Conservation (phyloP, 53 echinoderm and acorn worm species). For the Antedon mediterranea region DNA sequence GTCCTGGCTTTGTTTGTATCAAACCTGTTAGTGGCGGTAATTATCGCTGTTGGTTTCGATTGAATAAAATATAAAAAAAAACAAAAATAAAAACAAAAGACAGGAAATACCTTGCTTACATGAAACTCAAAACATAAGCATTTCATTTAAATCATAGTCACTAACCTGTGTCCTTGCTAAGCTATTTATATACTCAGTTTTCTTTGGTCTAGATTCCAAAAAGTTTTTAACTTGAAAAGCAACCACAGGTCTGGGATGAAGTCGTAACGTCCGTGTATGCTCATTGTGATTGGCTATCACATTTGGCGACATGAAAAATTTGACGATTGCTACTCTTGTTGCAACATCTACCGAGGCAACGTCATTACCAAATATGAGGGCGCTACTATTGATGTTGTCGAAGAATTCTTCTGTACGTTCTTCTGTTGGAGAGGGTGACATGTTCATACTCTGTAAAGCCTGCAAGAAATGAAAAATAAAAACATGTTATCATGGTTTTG, state of each 20-base stretch:
- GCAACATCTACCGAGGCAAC: conserved; percentile 95
- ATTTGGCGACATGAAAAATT: conserved; percentile 76
- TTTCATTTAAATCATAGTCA: too few species aligned
- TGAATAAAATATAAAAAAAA: too few species aligned
- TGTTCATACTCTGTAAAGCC: conserved; percentile 84
- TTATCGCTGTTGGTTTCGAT: too few species aligned
- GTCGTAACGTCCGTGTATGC: conserved; percentile 72
- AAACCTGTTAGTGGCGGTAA: too few species aligned
- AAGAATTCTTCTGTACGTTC: not conserved
- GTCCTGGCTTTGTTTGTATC: too few species aligned
- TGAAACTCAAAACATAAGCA: too few species aligned
- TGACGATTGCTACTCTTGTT: conserved; percentile 91
- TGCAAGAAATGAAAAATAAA: conserved; percentile 7
- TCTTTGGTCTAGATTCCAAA: conserved; percentile 39
- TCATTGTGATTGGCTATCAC: conserved; percentile 74
- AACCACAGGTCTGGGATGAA: conserved; percentile 89
- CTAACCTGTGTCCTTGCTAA: conserved; percentile 64
- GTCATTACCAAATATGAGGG: conserved; percentile 77
- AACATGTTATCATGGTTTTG: too few species aligned
- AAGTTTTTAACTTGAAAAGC: conserved; percentile 83
- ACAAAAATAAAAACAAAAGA: too few species aligned
- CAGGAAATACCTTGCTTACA: too few species aligned
- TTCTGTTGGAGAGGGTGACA: conserved; percentile 55
- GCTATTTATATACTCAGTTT: conserved; percentile 31
- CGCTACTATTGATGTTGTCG: not conserved